Base-by-base conservation (phyloP, 1,140 invertebrate species). In the Drosophila bipectinata region DNA sequence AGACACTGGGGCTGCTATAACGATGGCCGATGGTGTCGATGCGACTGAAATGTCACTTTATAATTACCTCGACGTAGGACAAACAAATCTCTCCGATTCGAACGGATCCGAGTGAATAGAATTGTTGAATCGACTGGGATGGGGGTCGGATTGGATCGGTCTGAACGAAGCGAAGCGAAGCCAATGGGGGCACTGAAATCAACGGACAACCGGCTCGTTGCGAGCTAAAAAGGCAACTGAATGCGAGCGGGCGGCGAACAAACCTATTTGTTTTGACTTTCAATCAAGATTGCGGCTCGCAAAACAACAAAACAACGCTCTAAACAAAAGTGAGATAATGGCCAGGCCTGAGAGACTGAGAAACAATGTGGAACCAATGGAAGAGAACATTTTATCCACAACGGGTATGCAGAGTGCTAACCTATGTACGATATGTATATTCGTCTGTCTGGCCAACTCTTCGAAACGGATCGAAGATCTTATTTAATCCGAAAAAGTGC, bases 141-240 rank as follows among this genome's bases (percentile, higher is more conserved):
- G 26, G 26, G 26, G 26, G 26, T 39, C 9, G 56, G 45, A 59
- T 21, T n/a, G 12, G 18, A 26, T 41, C 14, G n/a, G 39, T 21
- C 21, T 21, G 21, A 41, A 3, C 39, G 56, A 15, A 58, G n/a
- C 39, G 56, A 15, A 58, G n/a, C 15, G 12, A 10, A 26, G 24
- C 10, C 21, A 21, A 21, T 21, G 21, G 21, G 56, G 30, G 56
- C 26, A 57, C 51, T 44, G 6, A 24, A 39, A 44, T 48, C 39
- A n/a, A 66, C 44, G 39, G 41, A 75, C 73, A 59, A 85, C 81
- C 81, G 77, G 78, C 63, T 71, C 56, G 81, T 41, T 30, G 53
- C 73, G 64, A 77, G 73, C 77, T 66, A 74, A 80, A 85, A 57
- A 74, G 67, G 59, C 47, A 81, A 87, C 78, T 87, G 81, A 87